phyloP scores from a whole-genome alignment of 2,113 vertebrate species.

The Elachura formosa region DNA sequence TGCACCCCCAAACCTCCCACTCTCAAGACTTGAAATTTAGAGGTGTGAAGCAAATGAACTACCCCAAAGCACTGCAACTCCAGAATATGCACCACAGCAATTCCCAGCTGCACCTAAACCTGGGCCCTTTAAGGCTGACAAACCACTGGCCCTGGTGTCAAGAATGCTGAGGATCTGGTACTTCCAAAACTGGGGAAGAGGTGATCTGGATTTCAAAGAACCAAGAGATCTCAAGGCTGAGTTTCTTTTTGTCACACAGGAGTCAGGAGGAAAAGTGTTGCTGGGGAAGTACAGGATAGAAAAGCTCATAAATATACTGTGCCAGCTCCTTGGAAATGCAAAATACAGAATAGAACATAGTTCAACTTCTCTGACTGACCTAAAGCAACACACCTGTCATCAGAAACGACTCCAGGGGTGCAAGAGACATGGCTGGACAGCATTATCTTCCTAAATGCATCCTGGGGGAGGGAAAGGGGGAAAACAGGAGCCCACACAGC shows the following conservation, averaged over 20 bases:
- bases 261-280: background rate
- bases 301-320: background rate
- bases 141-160: background rate
- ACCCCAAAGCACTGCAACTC: background rate
- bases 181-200: background rate
- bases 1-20: background rate
- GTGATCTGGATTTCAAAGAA: background rate
- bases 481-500: background rate
- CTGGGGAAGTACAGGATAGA: background rate
- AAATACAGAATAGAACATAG: rapidly evolving
- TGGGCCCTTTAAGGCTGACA: background rate
- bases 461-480: background rate
- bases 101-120: background rate
- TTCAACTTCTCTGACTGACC: background rate
- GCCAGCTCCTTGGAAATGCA: background rate
- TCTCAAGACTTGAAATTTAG: background rate
- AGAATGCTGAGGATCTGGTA: background rate
- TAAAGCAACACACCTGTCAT: background rate
- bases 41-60: background rate
- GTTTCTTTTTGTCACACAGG: background rate
- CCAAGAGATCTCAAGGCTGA: background rate
- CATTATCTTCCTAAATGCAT: background rate
- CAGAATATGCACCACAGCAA: background rate
- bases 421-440: background rate
- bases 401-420: background rate